Conservation (phyloP, 2,888 invertebrate genomes). For the Andrena trimmerana region DNA sequence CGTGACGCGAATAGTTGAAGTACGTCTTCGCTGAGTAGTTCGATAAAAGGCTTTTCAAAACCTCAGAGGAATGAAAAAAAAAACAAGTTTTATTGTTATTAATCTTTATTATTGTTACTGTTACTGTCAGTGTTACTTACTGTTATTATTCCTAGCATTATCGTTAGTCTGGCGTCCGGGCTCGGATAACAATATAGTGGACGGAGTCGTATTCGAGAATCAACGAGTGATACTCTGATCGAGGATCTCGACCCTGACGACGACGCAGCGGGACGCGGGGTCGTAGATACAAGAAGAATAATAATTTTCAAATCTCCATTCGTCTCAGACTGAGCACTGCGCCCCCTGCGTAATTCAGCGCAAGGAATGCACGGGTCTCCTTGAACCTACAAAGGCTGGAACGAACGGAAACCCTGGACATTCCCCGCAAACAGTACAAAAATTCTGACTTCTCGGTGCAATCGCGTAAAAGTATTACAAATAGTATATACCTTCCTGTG, state of each 20-base stretch:
- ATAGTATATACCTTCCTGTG: no score
- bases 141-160: slow-evolving; percentile 71
- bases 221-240: slow-evolving; percentile 51
- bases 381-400: not conserved
- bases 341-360: not conserved
- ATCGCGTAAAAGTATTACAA: no score
- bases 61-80: slow-evolving; percentile 18
- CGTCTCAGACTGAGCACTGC: slow-evolving; percentile 2
- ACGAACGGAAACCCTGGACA: slow-evolving; percentile 11
- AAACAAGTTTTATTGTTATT: slow-evolving; percentile 65
- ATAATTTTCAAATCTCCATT: slow-evolving; percentile 40
- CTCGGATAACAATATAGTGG: slow-evolving; percentile 72
- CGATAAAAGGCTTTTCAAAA: not conserved
- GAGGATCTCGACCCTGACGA: slow-evolving; percentile 38
- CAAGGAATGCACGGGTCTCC: not conserved
- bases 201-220: slow-evolving; percentile 42
- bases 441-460: not conserved
- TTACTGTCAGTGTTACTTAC: slow-evolving; percentile 65
- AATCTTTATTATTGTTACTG: slow-evolving; percentile 61
- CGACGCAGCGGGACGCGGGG: slow-evolving; percentile 22
- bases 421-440: not conserved
- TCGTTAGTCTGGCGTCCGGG: slow-evolving; percentile 77
- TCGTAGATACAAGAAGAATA: slow-evolving; percentile 34
- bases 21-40: not conserved
- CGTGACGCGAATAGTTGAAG: slow-evolving; percentile 39